Base-by-base conservation (phyloP, 2,888 invertebrate genomes). In the Lissonota sp. region DNA sequence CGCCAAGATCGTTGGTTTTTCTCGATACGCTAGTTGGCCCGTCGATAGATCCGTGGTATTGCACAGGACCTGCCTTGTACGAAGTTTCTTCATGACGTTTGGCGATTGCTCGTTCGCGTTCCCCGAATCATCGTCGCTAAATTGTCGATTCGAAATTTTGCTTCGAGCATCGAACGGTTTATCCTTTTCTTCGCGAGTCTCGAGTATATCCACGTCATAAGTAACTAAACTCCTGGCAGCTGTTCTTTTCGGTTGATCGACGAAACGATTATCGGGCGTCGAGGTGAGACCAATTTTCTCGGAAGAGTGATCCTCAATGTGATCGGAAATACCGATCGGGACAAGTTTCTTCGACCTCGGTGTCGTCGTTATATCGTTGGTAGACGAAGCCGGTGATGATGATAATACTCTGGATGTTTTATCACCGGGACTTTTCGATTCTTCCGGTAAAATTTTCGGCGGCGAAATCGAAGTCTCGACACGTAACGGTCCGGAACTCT, bases 1-100 rank as follows among this genome's bases (percentile, higher is more conserved):
- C 10, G 49, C 8, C 3, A 42, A 26, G 1, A 51, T 10, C 16
- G 5, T 39, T 69, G 0, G 6, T 26, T 57, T 8, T 62, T 37
- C 8, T 4, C 6, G 12, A 63, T 39, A 44, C 6, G 40, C n/a
- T n/a, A n/a, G 42, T 55, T 71, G 49, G 53, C 7, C 12, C 44
- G n/a, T 53, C 4, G 40, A 1, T 62, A 70, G 12, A 2, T 55
- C 26, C 26, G 26, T 8, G n/a, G 66, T 67, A 55, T 62, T 70
- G 6, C 74, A 64, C n/a, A 80, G 46, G 7, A 84, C 80, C 26
- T 57, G 78, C 12, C 83, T 70, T 46, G 82, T 83, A 57, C 84
- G 62, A 44, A 84, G 74, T 16, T 79, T 75, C 66, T 78, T 79
- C 4, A 81, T 74, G 67, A 80, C 58, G 5, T 73, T 73, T 12